Base-by-base conservation (phyloP, 2,113 vertebrate genomes). In the Trogon surrucura region DNA sequence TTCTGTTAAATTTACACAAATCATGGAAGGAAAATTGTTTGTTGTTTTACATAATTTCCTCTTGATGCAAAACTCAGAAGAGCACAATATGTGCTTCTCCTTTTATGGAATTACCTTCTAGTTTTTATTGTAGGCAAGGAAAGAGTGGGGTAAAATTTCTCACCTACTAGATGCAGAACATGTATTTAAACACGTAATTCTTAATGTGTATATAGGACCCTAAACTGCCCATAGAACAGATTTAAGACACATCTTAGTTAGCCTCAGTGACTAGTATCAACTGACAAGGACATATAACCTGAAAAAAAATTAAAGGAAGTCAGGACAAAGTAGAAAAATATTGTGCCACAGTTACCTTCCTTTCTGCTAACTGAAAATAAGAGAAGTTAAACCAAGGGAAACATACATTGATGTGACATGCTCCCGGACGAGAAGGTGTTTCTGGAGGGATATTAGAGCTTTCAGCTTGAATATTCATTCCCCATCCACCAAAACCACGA, bases 401-500 rank as follows among this genome's bases (percentile, higher is more conserved):
- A 29, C 9, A 23, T 5, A 11, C 2, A 23, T 6, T 50, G 11
- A 5, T 14, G 47, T 13, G 21, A 53, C 4, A 2, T 3, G 0
- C 38, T 64, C 13, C 5, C 5, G 27, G 26, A 74, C 5, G 66
- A 32, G 10, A 74, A 69, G 7, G 11, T 60, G 4, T 47, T 88
- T 80, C 58, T 80, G 29, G 11, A 45, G 51, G 2, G 5, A 9
- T 72, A 47, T 32, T 80, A 22, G 2, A 82, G 4, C 3, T 75
- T 75, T 72, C 16, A 66, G 6, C 5, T 17, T 73, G 6, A 32
- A 57, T 70, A 22, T 71, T 65, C 29, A 22, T 56, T 82, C 8
- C 4, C 11, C 17, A 27, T 36, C 11, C 22, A 60, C n/a, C 5
- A 72, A 74, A 86, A 27, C 5, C 3, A 25, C 7, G 15, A 80